These are phyloP conservation scores for Xylocampa areola DNA, from an alignment of 2,888 invertebrate genomes.

Conservation along the genomic window DNA sequence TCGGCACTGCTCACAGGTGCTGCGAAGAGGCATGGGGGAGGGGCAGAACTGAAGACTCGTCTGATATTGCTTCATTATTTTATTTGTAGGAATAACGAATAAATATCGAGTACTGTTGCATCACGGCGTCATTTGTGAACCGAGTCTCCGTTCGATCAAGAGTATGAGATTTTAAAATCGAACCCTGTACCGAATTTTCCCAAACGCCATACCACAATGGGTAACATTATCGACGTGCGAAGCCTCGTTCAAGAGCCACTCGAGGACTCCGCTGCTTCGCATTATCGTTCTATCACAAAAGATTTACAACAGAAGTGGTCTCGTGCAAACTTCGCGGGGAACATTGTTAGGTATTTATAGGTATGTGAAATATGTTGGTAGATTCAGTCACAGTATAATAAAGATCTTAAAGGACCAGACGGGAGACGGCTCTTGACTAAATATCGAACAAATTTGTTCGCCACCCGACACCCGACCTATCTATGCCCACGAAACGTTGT, in stretches of 20 bases:
- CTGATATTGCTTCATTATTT: conserved; percentile 29
- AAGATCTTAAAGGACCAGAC: no score
- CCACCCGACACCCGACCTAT: no score
- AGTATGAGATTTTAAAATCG: not conserved
- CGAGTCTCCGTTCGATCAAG: no score
- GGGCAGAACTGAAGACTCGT: conserved; percentile 2
- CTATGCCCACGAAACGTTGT: no score
- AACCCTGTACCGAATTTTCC: not conserved
- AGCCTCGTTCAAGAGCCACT: conserved; percentile 23
- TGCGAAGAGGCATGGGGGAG: conserved; percentile 18
- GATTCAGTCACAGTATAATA: no score
- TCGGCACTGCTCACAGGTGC: conserved; percentile 49
- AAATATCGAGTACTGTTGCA: not conserved
- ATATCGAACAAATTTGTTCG: no score
- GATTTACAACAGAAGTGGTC: conserved; percentile 30
- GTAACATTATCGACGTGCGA: conserved; percentile 25
- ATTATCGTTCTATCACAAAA: conserved; percentile 44
- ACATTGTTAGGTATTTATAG: conserved; percentile 17
- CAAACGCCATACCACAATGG: not conserved
- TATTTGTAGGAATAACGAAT: conserved; percentile 24
- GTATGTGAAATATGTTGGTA: no score
- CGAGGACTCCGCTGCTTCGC: conserved; percentile 6
- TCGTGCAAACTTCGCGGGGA: conserved; percentile 10
- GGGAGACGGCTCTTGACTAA: no score
- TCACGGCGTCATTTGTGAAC: not conserved